Evolutionary conservation across 2,888 invertebrate genomes (phyloP), one percentile per base, ranked within the genome.

Genomic region (Cecidostiba fungosa): DNA sequence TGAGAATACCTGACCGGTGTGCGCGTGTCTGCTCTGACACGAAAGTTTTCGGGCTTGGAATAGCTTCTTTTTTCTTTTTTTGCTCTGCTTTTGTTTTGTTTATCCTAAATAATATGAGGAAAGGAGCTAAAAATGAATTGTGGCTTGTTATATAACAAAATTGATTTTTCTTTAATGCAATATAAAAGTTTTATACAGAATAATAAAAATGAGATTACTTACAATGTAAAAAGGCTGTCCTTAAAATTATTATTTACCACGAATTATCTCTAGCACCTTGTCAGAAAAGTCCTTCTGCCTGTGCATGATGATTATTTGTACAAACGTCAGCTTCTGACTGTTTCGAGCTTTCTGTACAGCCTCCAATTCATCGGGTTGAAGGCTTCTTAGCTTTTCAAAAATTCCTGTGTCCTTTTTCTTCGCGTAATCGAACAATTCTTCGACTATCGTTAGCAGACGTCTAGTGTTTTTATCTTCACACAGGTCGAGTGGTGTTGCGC

Each of bases 401-500:
- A 82, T 36, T 77, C 85, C 79, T 47, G 85, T 36, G 66, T 87
- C 85, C 50, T 87, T 88, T 73, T 86, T 86, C 62, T 62, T 85
- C 62, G 82, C 82, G 74, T 87, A 69, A 43, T 82, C 62, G 85
- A 89, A 89, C 50, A 87, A 43, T 78, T 87, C 86, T 62, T 88
- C 86, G 47, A 88, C 66, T 47, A 86, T 78, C 76, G 85, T 88
- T 70, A 90, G 86, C 76, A 90, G 81, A 26, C 86, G 85, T 70
- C 59, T 77, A 77, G 89, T 32, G 23, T 54, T 85, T 70, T 50
- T 66, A 66, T 88, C 77, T 47, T 81, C 79, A 3, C 87, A 86
- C 62, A 90, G 36, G 66, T 89, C 82, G 14, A 87, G 0, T 3
- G 90, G 90, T 78, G 77, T 88, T 87, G 88, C 84, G 72, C 87